Evolutionary conservation across 2,113 vertebrate genomes (phyloP).

Genomic region (Potamarius usumacintae): DNA sequence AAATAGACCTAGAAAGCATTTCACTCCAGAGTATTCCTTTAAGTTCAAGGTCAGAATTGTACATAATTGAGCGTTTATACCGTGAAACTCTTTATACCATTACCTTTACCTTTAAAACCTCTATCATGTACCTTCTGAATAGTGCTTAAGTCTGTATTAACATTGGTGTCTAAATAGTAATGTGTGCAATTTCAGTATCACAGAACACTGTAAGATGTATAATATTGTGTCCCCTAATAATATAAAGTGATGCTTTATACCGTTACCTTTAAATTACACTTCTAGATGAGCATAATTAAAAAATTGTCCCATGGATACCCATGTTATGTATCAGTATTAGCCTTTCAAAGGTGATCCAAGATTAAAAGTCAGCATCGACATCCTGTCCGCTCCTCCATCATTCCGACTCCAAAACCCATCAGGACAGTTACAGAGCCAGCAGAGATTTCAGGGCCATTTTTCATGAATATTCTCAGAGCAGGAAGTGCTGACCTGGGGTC

Average conservation of each 20-base stretch:
- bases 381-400: slow-evolving; percentile 21
- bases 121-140: background rate
- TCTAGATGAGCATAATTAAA: slow-evolving; percentile 37
- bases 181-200: background rate
- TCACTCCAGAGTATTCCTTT: background rate
- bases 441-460: background rate
- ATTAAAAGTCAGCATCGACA: slow-evolving; percentile 39
- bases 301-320: slow-evolving; percentile 31
- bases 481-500: slow-evolving; percentile 3
- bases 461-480: slow-evolving; percentile 12
- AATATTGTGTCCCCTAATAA: no score
- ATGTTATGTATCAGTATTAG: slow-evolving; percentile 32
- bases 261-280: background rate
- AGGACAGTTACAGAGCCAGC: background rate
- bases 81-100: no score
- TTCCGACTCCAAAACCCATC: background rate
- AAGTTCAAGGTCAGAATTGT: background rate
- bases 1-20: no score
- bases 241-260: no score
- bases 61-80: background rate
- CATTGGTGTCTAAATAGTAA: background rate
- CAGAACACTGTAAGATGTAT: no score
- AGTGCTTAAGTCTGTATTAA: background rate
- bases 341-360: slow-evolving; percentile 30
- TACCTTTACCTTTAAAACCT: background rate